Evolutionary conservation across 1,140 invertebrate species (phyloP).

Genomic region (Lepidurus apus): DNA sequence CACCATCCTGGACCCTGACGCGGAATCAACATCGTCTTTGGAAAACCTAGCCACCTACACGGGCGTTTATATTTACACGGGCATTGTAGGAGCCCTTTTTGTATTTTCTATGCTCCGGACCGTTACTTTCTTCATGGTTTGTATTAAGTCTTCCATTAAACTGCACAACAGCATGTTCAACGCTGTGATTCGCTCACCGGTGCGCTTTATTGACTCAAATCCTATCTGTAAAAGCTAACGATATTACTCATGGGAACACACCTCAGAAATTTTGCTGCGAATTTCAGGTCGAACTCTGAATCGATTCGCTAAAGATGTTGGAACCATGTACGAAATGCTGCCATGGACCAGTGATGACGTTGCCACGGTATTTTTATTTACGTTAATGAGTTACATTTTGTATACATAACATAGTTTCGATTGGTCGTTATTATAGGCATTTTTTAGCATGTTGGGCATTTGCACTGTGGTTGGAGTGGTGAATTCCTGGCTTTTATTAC

Average conservation of each 20-base stretch:
- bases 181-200: slow-evolving; percentile 64
- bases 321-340: slow-evolving; percentile 78
- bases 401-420: too few relatives aligned
- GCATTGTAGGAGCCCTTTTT: slow-evolving; percentile 52
- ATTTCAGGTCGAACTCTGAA: slow-evolving; percentile 58
- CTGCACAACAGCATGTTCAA: slow-evolving; percentile 78
- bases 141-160: slow-evolving; percentile 67
- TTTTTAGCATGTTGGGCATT: slow-evolving; percentile 64
- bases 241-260: background rate
- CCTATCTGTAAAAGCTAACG: slow-evolving; percentile 53
- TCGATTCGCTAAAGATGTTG: slow-evolving; percentile 70
- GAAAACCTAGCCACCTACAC: background rate
- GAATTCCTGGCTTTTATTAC: slow-evolving; percentile 67
- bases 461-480: slow-evolving; percentile 65
- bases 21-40: background rate
- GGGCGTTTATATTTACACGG: slow-evolving; percentile 44
- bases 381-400: background rate
- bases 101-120: slow-evolving; percentile 55
- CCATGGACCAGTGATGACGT: slow-evolving; percentile 72
- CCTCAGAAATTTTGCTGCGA: background rate
- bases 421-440: slow-evolving; percentile 56
- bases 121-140: slow-evolving; percentile 65
- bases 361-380: slow-evolving; percentile 52
- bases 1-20: background rate
- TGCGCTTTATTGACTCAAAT: slow-evolving; percentile 77